Conservation (phyloP, 2,888 invertebrate species). For the Ichneumoninae sp. region DNA sequence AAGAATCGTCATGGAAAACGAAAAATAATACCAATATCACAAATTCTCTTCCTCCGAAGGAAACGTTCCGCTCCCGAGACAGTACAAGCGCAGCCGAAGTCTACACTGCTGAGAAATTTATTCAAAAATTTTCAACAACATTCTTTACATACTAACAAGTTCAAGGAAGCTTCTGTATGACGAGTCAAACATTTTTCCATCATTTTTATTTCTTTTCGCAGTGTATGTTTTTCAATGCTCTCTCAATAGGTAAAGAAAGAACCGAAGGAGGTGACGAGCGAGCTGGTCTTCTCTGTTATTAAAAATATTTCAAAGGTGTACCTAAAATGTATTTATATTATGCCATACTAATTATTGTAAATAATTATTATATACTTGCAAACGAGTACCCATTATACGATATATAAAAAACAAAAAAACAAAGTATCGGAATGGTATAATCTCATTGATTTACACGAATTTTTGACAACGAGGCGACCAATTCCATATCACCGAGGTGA, state of each 20-base stretch:
- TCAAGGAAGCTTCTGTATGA: background rate
- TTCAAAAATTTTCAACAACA: background rate
- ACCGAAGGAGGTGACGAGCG: conserved; percentile 45
- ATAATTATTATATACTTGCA: conserved; percentile 70
- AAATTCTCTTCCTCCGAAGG: background rate
- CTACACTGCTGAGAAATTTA: background rate
- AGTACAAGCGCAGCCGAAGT: background rate
- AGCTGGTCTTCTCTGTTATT: conserved; percentile 65
- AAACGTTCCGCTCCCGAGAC: background rate
- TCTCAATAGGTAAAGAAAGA: background rate
- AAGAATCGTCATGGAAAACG: background rate
- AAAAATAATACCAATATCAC: background rate
- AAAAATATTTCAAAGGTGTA: conserved; percentile 74
- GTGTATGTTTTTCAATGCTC: conserved; percentile 3
- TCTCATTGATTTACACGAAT: conserved; percentile 1
- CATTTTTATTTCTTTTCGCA: background rate
- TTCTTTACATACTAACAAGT: background rate
- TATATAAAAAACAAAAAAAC: background rate
- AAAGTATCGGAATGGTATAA: background rate
- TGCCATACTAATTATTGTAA: conserved; percentile 79
- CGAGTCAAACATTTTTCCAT: background rate
- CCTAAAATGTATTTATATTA: conserved; percentile 79
- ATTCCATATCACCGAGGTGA: background rate
- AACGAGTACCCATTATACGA: conserved; percentile 59
- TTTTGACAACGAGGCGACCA: background rate